Conservation (phyloP, 2,797 vertebrate species). For the Amblyopsis hoosieri region DNA sequence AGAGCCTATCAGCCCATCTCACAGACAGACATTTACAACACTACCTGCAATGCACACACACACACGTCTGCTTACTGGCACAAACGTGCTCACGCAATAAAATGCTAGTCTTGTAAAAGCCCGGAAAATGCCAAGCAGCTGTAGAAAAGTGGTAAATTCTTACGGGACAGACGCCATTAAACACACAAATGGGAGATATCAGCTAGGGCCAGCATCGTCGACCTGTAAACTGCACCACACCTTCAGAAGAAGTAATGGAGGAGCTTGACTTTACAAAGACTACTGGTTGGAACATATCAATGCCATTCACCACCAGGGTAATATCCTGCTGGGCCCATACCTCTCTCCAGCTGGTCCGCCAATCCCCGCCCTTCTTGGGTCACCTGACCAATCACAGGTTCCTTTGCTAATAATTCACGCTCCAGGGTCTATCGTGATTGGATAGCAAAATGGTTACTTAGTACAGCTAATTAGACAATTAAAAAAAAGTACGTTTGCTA, state of each 20-base stretch:
- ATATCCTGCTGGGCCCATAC: slow-evolving; percentile 59
- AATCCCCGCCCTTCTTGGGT: slow-evolving; percentile 75
- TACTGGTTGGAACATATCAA: neutral
- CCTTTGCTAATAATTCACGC: slow-evolving; percentile 77
- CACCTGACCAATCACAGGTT: slow-evolving; percentile 70
- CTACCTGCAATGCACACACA: slow-evolving; percentile 5
- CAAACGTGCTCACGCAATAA: slow-evolving; percentile 26
- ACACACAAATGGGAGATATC: slow-evolving; percentile 27
- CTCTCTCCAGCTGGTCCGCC: slow-evolving; percentile 84
- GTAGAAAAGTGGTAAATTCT: slow-evolving; percentile 42
- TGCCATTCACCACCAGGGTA: neutral
- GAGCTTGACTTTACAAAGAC: neutral
- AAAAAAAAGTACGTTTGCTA: neutral
- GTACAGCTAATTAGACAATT: neutral
- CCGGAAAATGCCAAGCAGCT: slow-evolving; percentile 43
- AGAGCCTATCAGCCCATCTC: slow-evolving; percentile 34
- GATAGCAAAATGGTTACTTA: slow-evolving; percentile 7
- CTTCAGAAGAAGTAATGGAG: slow-evolving; percentile 1
- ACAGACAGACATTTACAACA: slow-evolving; percentile 42
- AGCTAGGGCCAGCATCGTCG: neutral
- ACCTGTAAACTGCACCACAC: slow-evolving; percentile 2
- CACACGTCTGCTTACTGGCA: slow-evolving; percentile 29
- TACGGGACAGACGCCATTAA: slow-evolving; percentile 17
- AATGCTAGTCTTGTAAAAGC: slow-evolving; percentile 39
- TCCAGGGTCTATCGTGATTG: slow-evolving; percentile 78